Evolutionary conservation across 2,797 vertebrate genomes (phyloP).

Genomic region (Eulemur coronatus): DNA sequence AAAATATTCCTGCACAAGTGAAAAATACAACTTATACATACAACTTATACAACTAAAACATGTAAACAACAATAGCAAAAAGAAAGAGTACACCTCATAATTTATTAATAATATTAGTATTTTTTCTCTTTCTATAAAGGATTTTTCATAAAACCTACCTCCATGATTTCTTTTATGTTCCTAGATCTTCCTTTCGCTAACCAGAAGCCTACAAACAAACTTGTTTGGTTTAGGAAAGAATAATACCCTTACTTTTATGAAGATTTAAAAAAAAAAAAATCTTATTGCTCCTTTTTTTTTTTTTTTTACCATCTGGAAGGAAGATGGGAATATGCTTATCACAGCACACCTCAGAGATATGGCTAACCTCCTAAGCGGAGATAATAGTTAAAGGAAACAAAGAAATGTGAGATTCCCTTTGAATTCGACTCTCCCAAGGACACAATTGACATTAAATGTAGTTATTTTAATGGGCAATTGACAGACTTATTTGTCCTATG

Average conservation of each 20-base stretch:
- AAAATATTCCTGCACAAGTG: constrained; percentile 20
- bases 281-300: not conserved
- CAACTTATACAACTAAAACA: not conserved
- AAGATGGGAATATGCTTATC: not conserved
- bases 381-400: not conserved
- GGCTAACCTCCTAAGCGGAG: not conserved
- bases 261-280: not conserved
- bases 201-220: not conserved
- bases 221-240: not conserved
- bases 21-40: not conserved
- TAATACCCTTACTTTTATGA: not conserved
- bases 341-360: not conserved
- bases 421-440: not conserved
- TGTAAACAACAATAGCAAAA: not conserved
- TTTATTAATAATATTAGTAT: not conserved
- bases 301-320: not conserved
- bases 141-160: not conserved
- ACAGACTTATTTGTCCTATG: not conserved
- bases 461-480: not conserved
- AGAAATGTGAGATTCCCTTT: not conserved
- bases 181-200: not conserved
- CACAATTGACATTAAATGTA: not conserved
- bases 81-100: not conserved
- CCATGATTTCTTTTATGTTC: not conserved
- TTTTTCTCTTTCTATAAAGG: not conserved